phyloP scores from a whole-genome alignment of 2,888 invertebrate genomes.

The Amphipyra tragopoginis region DNA sequence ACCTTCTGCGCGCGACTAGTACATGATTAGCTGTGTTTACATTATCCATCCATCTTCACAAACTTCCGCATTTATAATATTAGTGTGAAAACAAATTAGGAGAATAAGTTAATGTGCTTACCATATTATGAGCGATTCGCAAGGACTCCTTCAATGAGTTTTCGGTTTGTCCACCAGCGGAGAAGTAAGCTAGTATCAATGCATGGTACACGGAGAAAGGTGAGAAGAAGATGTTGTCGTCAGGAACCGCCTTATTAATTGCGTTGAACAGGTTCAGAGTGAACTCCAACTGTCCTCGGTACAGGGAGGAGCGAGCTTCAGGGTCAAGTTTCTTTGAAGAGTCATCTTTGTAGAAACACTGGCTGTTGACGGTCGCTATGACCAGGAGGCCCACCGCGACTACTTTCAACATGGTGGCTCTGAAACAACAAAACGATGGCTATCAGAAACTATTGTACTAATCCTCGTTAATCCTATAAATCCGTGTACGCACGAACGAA shows the following conservation, averaged over 20 bases:
- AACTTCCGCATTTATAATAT: too few species aligned
- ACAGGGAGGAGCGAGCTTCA: conserved; percentile 75
- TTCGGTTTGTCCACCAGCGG: conserved; percentile 93
- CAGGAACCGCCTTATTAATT: conserved; percentile 91
- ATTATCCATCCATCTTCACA: too few species aligned
- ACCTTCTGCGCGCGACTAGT: too few species aligned
- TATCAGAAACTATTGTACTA: neutral
- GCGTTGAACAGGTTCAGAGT: conserved; percentile 92
- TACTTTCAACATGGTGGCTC: conserved; percentile 75
- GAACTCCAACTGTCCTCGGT: conserved; percentile 91
- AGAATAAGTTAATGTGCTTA: conserved; percentile 63
- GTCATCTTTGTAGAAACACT: conserved; percentile 86
- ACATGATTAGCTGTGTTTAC: too few species aligned
- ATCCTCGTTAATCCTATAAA: too few species aligned
- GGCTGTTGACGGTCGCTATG: conserved; percentile 73
- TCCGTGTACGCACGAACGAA: too few species aligned
- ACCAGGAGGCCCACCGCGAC: conserved; percentile 66
- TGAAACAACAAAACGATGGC: conserved; percentile 38
- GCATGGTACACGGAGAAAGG: conserved; percentile 96
- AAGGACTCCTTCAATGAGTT: conserved; percentile 90
- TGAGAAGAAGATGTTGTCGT: conserved; percentile 96
- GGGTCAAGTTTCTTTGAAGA: conserved; percentile 82
- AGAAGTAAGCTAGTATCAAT: conserved; percentile 94
- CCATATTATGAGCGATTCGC: conserved; percentile 89
- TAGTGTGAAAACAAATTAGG: too few species aligned